phyloP scores from a whole-genome alignment of 2,113 vertebrate species.

The Lophius piscatorius region DNA sequence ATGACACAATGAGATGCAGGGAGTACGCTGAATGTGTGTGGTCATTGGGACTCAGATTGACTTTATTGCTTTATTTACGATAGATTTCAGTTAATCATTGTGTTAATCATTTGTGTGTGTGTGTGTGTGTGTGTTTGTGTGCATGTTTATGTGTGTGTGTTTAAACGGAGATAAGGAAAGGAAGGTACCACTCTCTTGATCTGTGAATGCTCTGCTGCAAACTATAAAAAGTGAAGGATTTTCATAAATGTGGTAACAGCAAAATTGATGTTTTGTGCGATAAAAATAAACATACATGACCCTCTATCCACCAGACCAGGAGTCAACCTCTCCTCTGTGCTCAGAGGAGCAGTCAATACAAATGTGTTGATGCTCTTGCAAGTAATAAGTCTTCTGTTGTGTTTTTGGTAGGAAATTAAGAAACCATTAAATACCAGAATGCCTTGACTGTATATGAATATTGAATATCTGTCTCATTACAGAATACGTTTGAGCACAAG shows the following conservation, averaged over 20 bases:
- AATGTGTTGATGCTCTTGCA: not conserved
- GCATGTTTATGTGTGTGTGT: slow-evolving; percentile 22
- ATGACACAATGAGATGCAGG: slow-evolving; percentile 14
- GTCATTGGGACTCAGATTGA: slow-evolving; percentile 63
- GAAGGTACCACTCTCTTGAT: not conserved
- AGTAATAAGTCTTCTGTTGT: too few relatives aligned
- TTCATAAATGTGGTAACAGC: slow-evolving; percentile 8
- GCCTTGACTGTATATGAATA: too few relatives aligned
- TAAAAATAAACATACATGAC: not conserved
- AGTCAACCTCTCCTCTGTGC: not conserved
- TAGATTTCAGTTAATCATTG: slow-evolving; percentile 54
- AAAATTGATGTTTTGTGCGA: not conserved
- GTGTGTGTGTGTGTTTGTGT: too few relatives aligned
- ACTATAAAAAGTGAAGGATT: slow-evolving; percentile 2
- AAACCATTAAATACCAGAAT: too few relatives aligned
- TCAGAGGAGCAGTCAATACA: not conserved
- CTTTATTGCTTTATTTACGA: slow-evolving; percentile 72
- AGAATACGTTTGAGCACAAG: not conserved
- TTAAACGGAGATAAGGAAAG: slow-evolving; percentile 5
- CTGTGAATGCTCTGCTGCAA: not conserved
- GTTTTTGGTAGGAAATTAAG: too few relatives aligned
- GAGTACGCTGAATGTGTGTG: slow-evolving; percentile 40
- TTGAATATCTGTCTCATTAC: too few relatives aligned
- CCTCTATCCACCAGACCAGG: not conserved
- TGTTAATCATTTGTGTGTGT: too few relatives aligned